These are phyloP conservation scores for Lutjanus erythropterus DNA, from an alignment of 2,113 vertebrate species.

Conservation along the genomic window DNA sequence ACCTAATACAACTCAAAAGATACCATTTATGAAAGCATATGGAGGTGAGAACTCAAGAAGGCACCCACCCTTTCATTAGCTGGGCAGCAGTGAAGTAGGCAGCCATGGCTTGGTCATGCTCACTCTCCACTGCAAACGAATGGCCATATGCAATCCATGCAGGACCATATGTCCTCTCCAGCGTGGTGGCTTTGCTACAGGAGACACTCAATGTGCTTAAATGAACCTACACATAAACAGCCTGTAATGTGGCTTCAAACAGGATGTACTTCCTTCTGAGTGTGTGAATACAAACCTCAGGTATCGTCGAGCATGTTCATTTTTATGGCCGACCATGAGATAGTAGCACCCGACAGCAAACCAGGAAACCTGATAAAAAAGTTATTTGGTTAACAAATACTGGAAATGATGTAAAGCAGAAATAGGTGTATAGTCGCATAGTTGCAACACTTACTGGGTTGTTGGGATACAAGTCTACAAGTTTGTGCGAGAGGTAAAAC, in stretches of 20 bases:
- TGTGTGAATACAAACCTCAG: conserved; percentile 87
- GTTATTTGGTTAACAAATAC: conserved; percentile 1
- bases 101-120: conserved; percentile 99
- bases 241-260: background rate
- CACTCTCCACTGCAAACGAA: conserved; percentile 97
- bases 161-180: conserved; percentile 96
- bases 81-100: conserved; percentile 98
- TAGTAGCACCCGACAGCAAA: conserved; percentile 99
- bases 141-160: conserved; percentile 99
- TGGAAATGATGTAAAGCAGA: background rate
- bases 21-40: background rate
- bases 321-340: conserved; percentile 99
- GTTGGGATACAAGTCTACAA: conserved; percentile 98
- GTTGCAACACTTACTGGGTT: conserved; percentile 91
- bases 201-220: background rate
- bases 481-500: conserved; percentile 98
- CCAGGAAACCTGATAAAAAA: conserved; percentile 92
- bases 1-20: background rate
- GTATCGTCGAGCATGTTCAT: conserved; percentile 96
- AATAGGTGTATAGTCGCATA: background rate
- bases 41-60: background rate
- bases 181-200: conserved; percentile 94
- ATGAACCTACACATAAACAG: background rate
- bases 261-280: background rate
- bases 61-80: conserved; percentile 96